Evolutionary conservation across 2,888 invertebrate genomes (phyloP).

Genomic region (Luperina nickerlii): DNA sequence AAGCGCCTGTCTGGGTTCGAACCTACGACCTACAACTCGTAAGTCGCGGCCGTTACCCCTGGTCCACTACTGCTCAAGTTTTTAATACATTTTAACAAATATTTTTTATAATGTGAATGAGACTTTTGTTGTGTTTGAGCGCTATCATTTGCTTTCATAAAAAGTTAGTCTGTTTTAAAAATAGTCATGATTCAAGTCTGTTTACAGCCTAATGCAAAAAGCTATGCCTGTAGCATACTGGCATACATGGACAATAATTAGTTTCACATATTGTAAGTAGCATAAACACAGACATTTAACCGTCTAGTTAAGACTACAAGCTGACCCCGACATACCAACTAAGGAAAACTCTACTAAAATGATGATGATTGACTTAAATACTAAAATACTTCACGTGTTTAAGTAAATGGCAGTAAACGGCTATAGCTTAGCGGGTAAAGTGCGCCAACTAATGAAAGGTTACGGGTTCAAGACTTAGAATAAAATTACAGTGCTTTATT

Average conservation of each 20-base stretch:
- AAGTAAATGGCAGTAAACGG: constrained; percentile 16
- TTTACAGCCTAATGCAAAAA: neutral
- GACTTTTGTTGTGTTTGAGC: neutral
- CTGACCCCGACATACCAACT: constrained; percentile 20
- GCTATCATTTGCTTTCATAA: neutral
- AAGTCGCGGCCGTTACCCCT: too few species aligned
- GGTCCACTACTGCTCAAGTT: too few species aligned
- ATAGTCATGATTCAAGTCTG: too few species aligned
- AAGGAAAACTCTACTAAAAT: constrained; percentile 21
- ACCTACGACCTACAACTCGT: too few species aligned
- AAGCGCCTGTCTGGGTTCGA: too few species aligned
- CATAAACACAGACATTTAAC: constrained; percentile 12
- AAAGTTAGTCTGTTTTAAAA: neutral
- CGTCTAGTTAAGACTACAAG: neutral
- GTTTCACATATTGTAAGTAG: neutral
- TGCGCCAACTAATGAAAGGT: constrained; percentile 23
- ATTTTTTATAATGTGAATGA: too few species aligned
- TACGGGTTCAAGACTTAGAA: constrained; percentile 16
- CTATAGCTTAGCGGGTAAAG: constrained; percentile 11
- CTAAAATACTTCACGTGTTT: constrained; percentile 27
- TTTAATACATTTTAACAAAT: too few species aligned
- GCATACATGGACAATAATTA: neutral
- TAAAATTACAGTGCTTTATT: neutral
- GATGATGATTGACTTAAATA: constrained; percentile 29
- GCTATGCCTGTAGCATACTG: neutral